phyloP scores from a whole-genome alignment of 2,888 invertebrate species.

The Eilema griseolum region DNA sequence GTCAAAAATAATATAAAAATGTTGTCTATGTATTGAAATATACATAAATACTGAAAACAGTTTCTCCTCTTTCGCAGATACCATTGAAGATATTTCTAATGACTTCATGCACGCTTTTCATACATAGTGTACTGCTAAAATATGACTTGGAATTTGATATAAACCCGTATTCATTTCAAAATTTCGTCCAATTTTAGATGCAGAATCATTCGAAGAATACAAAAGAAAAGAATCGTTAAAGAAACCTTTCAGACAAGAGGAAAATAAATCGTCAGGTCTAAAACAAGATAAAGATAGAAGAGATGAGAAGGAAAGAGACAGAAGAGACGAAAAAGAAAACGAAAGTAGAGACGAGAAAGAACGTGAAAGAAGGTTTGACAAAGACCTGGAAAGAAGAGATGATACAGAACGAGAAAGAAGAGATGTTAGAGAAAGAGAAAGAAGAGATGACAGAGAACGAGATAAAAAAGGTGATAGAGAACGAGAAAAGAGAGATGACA shows the following conservation, averaged over 20 bases:
- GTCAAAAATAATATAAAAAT: neutral
- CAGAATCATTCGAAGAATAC: conserved; percentile 90
- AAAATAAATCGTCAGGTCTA: conserved; percentile 60
- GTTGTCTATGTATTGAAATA: neutral
- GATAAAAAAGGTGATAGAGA: neutral
- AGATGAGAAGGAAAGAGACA: conserved; percentile 9
- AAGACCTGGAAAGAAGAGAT: neutral
- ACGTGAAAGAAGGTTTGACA: neutral
- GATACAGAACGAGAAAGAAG: neutral
- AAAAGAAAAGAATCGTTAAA: conserved; percentile 80
- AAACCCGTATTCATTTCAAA: conserved; percentile 13
- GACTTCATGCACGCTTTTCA: conserved; percentile 58
- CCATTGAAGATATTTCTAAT: conserved; percentile 61
- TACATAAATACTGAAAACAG: neutral
- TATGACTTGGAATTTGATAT: neutral
- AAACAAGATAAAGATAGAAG: conserved; percentile 40
- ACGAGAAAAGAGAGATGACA: neutral
- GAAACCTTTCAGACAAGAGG: conserved; percentile 64
- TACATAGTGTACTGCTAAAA: conserved; percentile 46
- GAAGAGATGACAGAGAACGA: neutral
- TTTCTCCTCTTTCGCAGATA: conserved; percentile 63
- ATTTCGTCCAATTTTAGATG: conserved; percentile 82
- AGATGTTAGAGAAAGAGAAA: conserved; percentile 2
- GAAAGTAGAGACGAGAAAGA: neutral
- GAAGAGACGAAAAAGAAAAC: neutral